Evolutionary conservation across 2,113 vertebrate genomes (phyloP).

Genomic region (Apodemus sylvaticus): DNA sequence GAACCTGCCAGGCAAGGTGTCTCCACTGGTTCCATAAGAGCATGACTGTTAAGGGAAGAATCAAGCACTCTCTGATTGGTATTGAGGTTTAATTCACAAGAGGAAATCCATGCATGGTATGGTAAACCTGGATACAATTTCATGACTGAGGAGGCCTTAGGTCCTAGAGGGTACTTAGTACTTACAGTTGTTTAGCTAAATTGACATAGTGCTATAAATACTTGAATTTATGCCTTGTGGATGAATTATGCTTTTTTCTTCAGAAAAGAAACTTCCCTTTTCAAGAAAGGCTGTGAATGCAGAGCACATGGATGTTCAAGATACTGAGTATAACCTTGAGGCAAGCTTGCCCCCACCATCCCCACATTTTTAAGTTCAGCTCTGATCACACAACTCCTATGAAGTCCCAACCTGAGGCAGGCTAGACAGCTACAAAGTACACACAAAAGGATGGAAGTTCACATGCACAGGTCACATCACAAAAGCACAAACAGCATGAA

Average conservation of each 20-base stretch:
- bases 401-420: not conserved
- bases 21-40: not conserved
- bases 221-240: not conserved
- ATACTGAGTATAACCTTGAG: not conserved
- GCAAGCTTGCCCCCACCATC: not conserved
- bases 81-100: not conserved
- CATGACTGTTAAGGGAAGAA: not conserved
- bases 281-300: not conserved
- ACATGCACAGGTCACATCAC: not conserved
- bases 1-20: not conserved
- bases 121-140: not conserved
- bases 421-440: not conserved
- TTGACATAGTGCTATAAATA: not conserved
- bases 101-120: not conserved
- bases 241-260: not conserved
- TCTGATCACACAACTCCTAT: not conserved
- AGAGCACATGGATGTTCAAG: not conserved
- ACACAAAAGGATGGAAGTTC: too few species aligned
- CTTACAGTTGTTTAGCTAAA: not conserved
- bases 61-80: not conserved
- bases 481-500: not conserved
- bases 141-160: not conserved
- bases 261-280: not conserved
- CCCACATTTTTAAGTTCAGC: not conserved
- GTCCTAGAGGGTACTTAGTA: not conserved